phyloP scores from a whole-genome alignment of 2,113 vertebrate genomes.

The Clinocottus analis region DNA sequence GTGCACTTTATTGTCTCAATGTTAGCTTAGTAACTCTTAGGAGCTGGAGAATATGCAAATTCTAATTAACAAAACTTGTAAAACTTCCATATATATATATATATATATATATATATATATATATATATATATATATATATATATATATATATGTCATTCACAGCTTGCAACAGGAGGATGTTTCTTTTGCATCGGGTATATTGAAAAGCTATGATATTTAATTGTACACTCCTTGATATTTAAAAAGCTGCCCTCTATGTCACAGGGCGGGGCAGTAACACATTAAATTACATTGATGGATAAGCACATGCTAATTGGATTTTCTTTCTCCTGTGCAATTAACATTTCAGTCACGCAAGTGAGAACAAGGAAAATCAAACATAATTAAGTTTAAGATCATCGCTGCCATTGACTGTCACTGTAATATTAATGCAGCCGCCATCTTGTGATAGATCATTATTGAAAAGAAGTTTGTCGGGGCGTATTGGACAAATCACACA shows the following conservation, averaged over 20 bases:
- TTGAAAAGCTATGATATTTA: neutral
- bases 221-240: neutral
- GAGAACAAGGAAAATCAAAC: slow-evolving; percentile 11
- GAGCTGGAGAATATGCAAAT: slow-evolving; percentile 6
- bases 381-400: slow-evolving; percentile 6
- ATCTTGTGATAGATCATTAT: neutral
- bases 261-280: neutral
- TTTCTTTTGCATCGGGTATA: slow-evolving; percentile 29
- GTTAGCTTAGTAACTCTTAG: slow-evolving; percentile 9
- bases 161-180: neutral
- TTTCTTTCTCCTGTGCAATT: neutral
- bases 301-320: slow-evolving; percentile 26
- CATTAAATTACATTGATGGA: slow-evolving; percentile 1
- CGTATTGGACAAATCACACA: neutral
- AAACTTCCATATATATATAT: neutral
- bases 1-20: slow-evolving; percentile 21
- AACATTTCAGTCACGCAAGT: neutral
- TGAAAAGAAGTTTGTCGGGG: neutral
- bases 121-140: neutral
- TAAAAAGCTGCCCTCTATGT: slow-evolving; percentile 8
- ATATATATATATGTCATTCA: neutral
- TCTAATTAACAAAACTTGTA: neutral
- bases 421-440: neutral
- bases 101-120: neutral
- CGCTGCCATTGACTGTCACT: neutral